Evolutionary conservation across 92 coral and sea anemone species (phyloP), one percentile per base, ranked within the genome.

Genomic region (Anthopleura xanthogrammica): DNA sequence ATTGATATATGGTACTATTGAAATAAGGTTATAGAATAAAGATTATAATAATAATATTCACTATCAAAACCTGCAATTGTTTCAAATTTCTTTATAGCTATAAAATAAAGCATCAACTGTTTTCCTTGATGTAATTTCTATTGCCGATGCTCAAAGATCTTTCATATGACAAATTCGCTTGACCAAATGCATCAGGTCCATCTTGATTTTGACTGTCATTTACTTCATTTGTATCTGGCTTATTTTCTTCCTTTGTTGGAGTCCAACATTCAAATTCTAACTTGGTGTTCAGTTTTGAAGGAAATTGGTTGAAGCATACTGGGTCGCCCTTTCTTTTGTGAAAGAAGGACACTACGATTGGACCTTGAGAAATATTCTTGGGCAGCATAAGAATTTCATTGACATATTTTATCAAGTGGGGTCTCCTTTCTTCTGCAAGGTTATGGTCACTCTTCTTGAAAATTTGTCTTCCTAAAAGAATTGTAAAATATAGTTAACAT

Each of bases 341-440:
- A 57, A 91, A 95, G 85, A 95, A 95, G 6, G 94, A 89, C 20
- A 86, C 41, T 14, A 87, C 83, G 52, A 88, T 40, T 9, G 60
- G 73, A 56, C 92, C 83, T 68, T 82, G 90, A 17, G 97, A 95
- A 43, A 93, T 91, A 11, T 85, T 86, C 24, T 76, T 66, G 39
- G 89, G 90, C 22, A 93, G 82, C 54, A 75, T 54, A 41, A 93
- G 65, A 50, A 93, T 75, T 16, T 83, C 90, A 23, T 93, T 84
- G 29, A 91, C 36, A 70, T 95, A 93, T 56, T 86, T 88, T 40
- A 89, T 91, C 56, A 95, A 82, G n/a, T 78, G 82, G 43, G 97
- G 95, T 36, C 65, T 89, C 23, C 98, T 86, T 70, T 89, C 93
- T 55, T 91, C 92, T 62, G 98, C 98, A 74, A 93, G 90, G 39